Base-by-base conservation (phyloP, 1,140 invertebrate genomes). In the Coenobita brevimanus region DNA sequence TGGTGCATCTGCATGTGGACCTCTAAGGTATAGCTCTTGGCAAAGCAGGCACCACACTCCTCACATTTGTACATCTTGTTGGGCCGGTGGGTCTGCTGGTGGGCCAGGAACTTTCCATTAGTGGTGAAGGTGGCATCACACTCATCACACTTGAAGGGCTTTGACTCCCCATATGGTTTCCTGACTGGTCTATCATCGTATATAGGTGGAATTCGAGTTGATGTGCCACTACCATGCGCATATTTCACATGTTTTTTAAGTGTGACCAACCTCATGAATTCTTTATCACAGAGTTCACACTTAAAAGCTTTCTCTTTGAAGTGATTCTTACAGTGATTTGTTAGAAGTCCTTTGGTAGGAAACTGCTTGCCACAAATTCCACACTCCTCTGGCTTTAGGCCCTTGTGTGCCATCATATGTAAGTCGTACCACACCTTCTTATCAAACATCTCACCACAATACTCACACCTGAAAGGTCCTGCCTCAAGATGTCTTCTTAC, bases 381-480 rank as follows among this genome's bases (percentile, higher is more conserved):
- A 78, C 91, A 91, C 33, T 92, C 94, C 73, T 94, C 94, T 24
- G 94, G 92, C n/a, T 94, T 93, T 54, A 92, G 91, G 4, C 93
- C 92, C 15, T 91, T 93, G 84, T 93, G 92, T 10, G 90, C 91
- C 73, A 91, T 92, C 27, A 94, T 93, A 89, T 95, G 94, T n/a
- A 94, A 93, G 90, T 95, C 88, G 78, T 79, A 89, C 10, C 57
- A 78, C 41, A 83, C 81, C 41, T 89, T 89, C 73, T 89, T 89
- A 27, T 84, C 88, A 84, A 84, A 89, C n/a, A 84, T 41, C 54
- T 89, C 88, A 33, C 71, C 82, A 84, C 88, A 89, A 36, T 71
- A 89, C 13, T 80, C 73, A 80, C 88, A 89, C 10, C 41, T 78
- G 57, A 84, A 89, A 8, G 80, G 88, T n/a, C 88, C 88, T 24